Base-by-base conservation (phyloP, 2,113 vertebrate species). In the Takifugu bimaculatus region DNA sequence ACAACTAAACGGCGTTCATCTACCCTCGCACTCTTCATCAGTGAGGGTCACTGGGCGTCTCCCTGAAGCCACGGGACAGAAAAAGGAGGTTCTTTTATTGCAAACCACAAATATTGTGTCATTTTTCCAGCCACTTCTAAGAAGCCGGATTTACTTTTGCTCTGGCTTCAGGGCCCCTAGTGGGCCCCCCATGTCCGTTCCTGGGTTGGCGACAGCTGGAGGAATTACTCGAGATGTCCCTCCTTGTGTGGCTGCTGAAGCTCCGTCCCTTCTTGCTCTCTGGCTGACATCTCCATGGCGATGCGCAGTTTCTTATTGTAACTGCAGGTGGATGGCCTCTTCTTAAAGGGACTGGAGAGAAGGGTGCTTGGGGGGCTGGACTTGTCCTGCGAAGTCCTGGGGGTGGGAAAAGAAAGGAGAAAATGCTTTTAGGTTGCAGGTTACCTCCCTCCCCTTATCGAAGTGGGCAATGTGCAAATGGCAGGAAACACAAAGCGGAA, bases 191-290 rank as follows among this genome's bases (percentile, higher is more conserved):
- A 14, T 27, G 29, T 50, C 91, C 80, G 98, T 81, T 98, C 95
- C 85, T 98, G 95, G 57, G 93, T 97, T 77, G 98, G 91, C 0
- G 96, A 98, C 81, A 98, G 94, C 91, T 90, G 92, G 78, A 98
- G 93, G 83, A 98, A 96, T 14, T 93, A 91, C 86, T 94, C 92
- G 51, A 98, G 90, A 74, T 98, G 94, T 82, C 95, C 94, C 55
- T 98, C 94, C 76, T 98, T 96, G 76, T 81, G 93, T 50, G 88
- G 91, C 13, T 83, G 91, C 20, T 91, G 88, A 32, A 89, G 87
- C 85, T 94, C 91, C 10, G 91, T 92, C 75, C 94, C 94, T 72
- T 93, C 93, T 83, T 94, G 95, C 86, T 98, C 96, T 29, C 90
- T 91, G 0, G 95, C 94, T 0, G 96, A 98, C 67, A 98, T 89